phyloP scores from a whole-genome alignment of 2,888 invertebrate genomes.

The Polydrusus cervinus region DNA sequence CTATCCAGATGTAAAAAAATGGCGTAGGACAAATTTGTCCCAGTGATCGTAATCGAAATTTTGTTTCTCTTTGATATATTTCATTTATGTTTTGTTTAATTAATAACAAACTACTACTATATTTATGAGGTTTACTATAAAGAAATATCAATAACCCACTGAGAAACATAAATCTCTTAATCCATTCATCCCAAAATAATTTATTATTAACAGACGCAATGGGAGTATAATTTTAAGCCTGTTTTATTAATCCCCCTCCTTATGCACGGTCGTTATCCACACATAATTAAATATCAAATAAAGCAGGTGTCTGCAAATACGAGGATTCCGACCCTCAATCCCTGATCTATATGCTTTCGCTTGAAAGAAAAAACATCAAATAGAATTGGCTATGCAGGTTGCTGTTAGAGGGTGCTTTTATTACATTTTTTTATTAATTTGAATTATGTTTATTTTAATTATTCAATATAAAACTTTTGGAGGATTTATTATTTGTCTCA shows the following conservation, averaged over 20 bases:
- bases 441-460: background rate
- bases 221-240: constrained; percentile 54
- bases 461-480: too few relatives aligned
- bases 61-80: too few relatives aligned
- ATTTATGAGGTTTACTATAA: too few relatives aligned
- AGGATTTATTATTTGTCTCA: too few relatives aligned
- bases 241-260: constrained; percentile 59
- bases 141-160: background rate
- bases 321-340: constrained; percentile 31
- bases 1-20: too few relatives aligned
- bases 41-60: too few relatives aligned
- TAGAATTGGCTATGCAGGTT: constrained; percentile 40
- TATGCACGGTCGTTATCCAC: constrained; percentile 62
- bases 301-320: constrained; percentile 62
- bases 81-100: too few relatives aligned
- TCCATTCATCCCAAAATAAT: constrained; percentile 35
- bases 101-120: background rate
- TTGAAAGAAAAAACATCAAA: constrained; percentile 35
- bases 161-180: constrained; percentile 22
- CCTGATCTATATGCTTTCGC: constrained; percentile 24
- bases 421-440: background rate
- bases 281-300: constrained; percentile 66
- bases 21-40: too few relatives aligned
- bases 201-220: constrained; percentile 24
- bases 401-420: background rate